Evolutionary conservation across 2,888 invertebrate genomes (phyloP).

Genomic region (Watsonalla binaria): DNA sequence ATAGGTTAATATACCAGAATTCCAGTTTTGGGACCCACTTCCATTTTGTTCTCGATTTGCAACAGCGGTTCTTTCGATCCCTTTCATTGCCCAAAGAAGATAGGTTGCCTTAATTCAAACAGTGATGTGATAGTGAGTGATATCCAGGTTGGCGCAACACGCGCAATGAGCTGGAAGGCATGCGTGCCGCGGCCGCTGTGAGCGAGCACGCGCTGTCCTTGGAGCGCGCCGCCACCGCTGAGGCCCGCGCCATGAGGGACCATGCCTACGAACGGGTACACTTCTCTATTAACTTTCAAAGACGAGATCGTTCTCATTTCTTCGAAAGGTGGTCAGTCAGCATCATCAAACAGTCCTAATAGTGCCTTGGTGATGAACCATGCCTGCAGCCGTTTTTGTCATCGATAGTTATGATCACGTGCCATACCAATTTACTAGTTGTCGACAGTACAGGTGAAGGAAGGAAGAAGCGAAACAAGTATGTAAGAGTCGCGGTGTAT

Average conservation of each 20-base stretch:
- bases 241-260: conserved; percentile 41
- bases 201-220: conserved; percentile 42
- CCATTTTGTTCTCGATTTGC: too few species aligned
- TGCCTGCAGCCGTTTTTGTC: too few species aligned
- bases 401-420: too few species aligned
- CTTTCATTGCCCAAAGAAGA: neutral
- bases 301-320: too few species aligned
- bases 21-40: too few species aligned
- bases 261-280: conserved; percentile 38
- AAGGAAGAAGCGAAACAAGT: too few species aligned
- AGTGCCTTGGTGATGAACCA: too few species aligned
- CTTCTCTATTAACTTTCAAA: neutral
- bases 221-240: conserved; percentile 47
- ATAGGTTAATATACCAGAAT: too few species aligned
- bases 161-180: conserved; percentile 61
- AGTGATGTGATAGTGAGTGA: neutral
- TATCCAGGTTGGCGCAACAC: conserved; percentile 61
- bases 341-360: too few species aligned
- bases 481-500: too few species aligned
- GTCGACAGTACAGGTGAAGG: too few species aligned
- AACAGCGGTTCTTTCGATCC: neutral
- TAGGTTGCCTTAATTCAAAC: neutral
- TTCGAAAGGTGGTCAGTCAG: neutral
- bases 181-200: conserved; percentile 35
- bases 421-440: too few species aligned